Percentiles rank a stretch among this genome's conserved stretches.
Conservation (phyloP, 2,888 invertebrate genomes). For the Luffia ferchaultella region DNA sequence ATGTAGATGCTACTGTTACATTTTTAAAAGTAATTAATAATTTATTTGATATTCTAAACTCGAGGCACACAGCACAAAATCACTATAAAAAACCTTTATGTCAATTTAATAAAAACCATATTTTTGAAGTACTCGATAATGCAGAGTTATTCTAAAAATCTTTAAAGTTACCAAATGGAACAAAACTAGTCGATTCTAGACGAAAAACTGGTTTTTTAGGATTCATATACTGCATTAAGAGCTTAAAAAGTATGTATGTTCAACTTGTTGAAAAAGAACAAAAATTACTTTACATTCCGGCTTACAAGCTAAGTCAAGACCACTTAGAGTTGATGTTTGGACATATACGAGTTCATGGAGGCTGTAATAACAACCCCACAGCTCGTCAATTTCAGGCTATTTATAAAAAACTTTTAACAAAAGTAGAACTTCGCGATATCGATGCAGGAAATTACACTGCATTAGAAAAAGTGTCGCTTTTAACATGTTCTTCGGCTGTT, state of each 20-base stretch:
- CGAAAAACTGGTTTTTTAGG: too few relatives aligned
- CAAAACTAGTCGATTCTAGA: not conserved
- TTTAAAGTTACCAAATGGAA: not conserved
- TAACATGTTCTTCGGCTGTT: constrained; percentile 10
- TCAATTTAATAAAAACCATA: not conserved
- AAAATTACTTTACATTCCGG: constrained; percentile 2
- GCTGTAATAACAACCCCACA: constrained; percentile 12
- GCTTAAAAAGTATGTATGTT: too few relatives aligned
- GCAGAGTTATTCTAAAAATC: not conserved
- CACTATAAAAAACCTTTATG: constrained; percentile 3
- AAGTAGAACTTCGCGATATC: constrained; percentile 14
- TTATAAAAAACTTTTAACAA: constrained; percentile 11
- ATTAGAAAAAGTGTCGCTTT: constrained; percentile 14
- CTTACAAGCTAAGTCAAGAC: constrained; percentile 13
- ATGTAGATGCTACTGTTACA: constrained; percentile 4
- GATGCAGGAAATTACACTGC: constrained; percentile 15
- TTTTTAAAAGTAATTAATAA: constrained; percentile 7
- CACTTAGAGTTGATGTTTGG: constrained; percentile 14
- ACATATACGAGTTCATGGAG: constrained; percentile 13
- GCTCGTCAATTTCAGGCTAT: constrained; percentile 15
- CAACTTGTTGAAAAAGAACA: too few relatives aligned
- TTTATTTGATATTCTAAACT: constrained; percentile 7
- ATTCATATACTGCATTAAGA: too few relatives aligned
- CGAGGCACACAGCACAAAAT: not conserved
- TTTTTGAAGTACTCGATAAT: too few relatives aligned